Percentiles rank a stretch among this genome's conserved stretches.
These are phyloP conservation scores for Hydrotaea diabolus DNA, from an alignment of 2,888 invertebrate genomes.

Conservation along the genomic window DNA sequence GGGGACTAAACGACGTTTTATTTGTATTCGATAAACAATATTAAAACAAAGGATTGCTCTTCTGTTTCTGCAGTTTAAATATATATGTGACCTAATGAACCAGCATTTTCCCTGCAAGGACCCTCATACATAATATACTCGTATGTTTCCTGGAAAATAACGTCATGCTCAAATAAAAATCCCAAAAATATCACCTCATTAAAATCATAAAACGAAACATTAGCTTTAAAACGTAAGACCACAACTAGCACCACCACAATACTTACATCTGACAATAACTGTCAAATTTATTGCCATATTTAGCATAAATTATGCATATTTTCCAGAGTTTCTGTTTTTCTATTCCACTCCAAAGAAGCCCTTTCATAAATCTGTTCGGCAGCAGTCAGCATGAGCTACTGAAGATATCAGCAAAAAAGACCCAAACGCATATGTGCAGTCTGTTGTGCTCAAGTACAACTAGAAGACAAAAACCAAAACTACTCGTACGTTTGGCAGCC, in stretches of 20 bases:
- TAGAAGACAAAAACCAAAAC: not conserved
- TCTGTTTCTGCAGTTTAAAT: no score
- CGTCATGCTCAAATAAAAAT: no score
- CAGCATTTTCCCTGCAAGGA: no score
- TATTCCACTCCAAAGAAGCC: conserved; percentile 48
- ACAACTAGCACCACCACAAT: conserved; percentile 60
- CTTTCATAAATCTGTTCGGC: conserved; percentile 61
- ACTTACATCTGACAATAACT: conserved; percentile 62
- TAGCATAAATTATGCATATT: conserved; percentile 76
- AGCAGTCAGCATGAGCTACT: conserved; percentile 26
- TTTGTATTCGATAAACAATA: no score
- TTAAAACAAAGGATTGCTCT: no score
- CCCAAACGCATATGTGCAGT: conserved; percentile 4
- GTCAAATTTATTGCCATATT: conserved; percentile 77
- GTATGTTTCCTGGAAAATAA: no score
- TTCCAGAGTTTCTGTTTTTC: conserved; percentile 72
- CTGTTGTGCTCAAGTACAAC: not conserved
- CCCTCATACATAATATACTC: no score
- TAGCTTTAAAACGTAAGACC: not conserved
- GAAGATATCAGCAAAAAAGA: conserved; percentile 14
- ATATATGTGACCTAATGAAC: no score
- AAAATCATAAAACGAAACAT: conserved; percentile 42
- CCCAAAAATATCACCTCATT: conserved; percentile 22
- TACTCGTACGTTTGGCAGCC: not conserved
- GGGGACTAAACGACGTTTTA: no score